These are phyloP conservation scores for Amphimallon solstitiale DNA, from an alignment of 2,888 invertebrate genomes.

Conservation along the genomic window DNA sequence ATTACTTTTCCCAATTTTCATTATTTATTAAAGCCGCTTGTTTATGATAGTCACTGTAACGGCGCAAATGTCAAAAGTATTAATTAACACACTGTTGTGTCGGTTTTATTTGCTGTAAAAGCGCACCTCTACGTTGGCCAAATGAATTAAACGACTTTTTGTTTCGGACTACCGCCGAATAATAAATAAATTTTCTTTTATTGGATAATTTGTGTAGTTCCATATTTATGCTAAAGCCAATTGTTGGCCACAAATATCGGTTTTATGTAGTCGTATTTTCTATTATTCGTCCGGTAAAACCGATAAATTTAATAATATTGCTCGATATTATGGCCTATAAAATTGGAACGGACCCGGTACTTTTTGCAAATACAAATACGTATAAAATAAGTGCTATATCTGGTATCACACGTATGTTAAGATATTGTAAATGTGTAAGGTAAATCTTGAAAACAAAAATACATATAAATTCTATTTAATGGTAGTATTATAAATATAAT, in stretches of 20 bases:
- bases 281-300: constrained; percentile 18
- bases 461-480: no score
- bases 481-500: no score
- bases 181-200: constrained; percentile 23
- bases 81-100: not conserved
- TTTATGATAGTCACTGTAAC: no score
- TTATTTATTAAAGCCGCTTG: no score
- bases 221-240: constrained; percentile 32
- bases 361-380: no score
- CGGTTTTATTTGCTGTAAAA: not conserved
- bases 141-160: constrained; percentile 16
- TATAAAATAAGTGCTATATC: no score
- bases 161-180: not conserved
- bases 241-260: constrained; percentile 22
- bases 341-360: no score
- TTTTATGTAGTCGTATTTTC: constrained; percentile 34
- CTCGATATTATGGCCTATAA: no score
- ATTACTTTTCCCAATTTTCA: no score
- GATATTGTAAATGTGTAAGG: no score
- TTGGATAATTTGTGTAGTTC: constrained; percentile 30
- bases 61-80: not conserved
- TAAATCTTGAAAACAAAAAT: no score
- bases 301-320: constrained; percentile 31
- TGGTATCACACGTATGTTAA: no score
- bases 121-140: not conserved